Base-by-base conservation (phyloP, 2,888 invertebrate genomes). In the Harmothoe impar region DNA sequence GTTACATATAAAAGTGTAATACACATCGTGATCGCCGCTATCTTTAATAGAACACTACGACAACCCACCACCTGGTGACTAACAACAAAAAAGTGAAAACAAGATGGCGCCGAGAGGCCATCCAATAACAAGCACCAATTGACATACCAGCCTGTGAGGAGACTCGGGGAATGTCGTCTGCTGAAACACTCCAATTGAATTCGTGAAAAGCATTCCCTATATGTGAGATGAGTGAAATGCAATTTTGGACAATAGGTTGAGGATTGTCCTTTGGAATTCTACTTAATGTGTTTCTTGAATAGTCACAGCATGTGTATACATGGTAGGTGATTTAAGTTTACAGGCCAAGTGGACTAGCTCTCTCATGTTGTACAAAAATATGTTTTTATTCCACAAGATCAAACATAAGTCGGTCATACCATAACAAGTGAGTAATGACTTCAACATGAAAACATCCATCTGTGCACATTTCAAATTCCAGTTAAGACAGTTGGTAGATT, bases 321-420 rank as follows among this genome's bases (percentile, higher is more conserved):
- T n/a, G 62, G 1, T 62, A n/a, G n/a, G 23, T 62, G n/a, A 62
- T 62, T 62, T n/a, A n/a, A 62, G 62, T 62, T 43, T n/a, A 62
- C 62, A 62, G 23, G 15, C 7, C 12, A 62, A 62, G n/a, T 62
- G 62, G 62, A 62, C 23, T 12, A n/a, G 20, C 15, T 20, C 29
- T 72, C n/a, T 29, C 72, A 72, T 29, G 72, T 72, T 29, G 15
- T 15, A 72, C 72, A 72, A 72, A 72, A 72, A 29, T 72, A 29
- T 23, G 72, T 62, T 72, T 72, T 29, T n/a, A 72, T 72, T 72
- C 25, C 72, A 72, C 72, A 25, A 29, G 29, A 72, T 29, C 15
- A 72, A 72, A 72, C 25, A 29, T 29, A 12, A 72, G 29, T 72
- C 15, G 20, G 5, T 72, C 29, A 72, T 29, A 72, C 31, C 15